Base-by-base conservation (phyloP, 2,888 invertebrate genomes). In the Alitta virens region DNA sequence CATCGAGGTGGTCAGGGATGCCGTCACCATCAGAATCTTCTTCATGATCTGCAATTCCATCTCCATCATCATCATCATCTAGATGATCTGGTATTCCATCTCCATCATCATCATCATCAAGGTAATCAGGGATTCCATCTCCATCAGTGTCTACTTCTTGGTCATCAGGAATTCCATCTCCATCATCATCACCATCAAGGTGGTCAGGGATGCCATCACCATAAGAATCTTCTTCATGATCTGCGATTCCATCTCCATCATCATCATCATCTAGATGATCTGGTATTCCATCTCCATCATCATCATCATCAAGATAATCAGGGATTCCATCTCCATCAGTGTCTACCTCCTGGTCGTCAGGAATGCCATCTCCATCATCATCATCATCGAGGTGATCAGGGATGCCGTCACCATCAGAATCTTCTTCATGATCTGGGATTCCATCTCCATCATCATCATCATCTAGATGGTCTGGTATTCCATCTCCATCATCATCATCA, bases 351-450 rank as follows among this genome's bases (percentile, higher is more conserved):
- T 62, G 33, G 46, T 63, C n/a, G 63, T 74, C 73, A 26, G 71
- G 73, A 52, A 77, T 68, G 74, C 75, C 25, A 62, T 67, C 55
- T 73, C 74, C 25, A 27, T 61, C 75, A 64, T 71, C 69, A 25
- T 69, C 70, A 57, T 75, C 74, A 43, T 75, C 71, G 5, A 68
- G 60, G 55, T 71, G 21, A 63, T 77, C 76, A 1, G 77, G 75
- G 25, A 78, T 72, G 12, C 78, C 78, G 64, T 78, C 74, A 5
- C 67, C 70, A 68, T 80, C 77, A 61, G 68, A 55, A 46, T 62
- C 62, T 9, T 62, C 42, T 18, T 62, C 46, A 21, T 25, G 46
- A 16, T 65, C 51, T 21, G 60, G 56, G 18, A 60, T 60, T 7
- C 62, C 56, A 46, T 62, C 56, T 7, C 57, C 65, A 54, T 71